phyloP scores from a whole-genome alignment of 1,140 invertebrate species.

The Heliothis subflexa region DNA sequence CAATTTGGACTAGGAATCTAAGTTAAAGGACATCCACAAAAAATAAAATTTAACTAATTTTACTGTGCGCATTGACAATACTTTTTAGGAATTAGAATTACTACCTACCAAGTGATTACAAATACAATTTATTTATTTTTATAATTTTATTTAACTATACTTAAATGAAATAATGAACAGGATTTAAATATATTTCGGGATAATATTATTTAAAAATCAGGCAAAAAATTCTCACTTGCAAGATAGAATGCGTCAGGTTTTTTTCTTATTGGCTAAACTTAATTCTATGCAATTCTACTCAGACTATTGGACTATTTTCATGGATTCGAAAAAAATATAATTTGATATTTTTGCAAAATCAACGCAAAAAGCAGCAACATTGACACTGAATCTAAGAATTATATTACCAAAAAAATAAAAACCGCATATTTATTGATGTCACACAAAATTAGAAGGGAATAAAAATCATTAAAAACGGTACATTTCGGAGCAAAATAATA shows the following conservation, averaged over 20 bases:
- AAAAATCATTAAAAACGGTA: neutral
- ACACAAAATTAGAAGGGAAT: neutral
- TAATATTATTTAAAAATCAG: too few species aligned
- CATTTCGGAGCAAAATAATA: slow-evolving; percentile 12
- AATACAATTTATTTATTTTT: slow-evolving; percentile 52
- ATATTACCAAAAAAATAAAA: neutral
- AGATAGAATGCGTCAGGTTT: too few species aligned
- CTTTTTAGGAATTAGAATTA: slow-evolving; percentile 69
- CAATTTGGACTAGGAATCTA: slow-evolving; percentile 55
- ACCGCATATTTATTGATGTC: neutral
- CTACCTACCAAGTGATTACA: slow-evolving; percentile 58
- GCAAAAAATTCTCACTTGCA: neutral
- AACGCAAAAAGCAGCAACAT: too few species aligned
- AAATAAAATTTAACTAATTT: slow-evolving; percentile 62
- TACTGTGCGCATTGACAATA: slow-evolving; percentile 82
- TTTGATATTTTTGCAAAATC: too few species aligned
- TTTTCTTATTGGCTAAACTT: too few species aligned
- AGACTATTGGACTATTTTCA: too few species aligned
- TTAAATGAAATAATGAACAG: neutral
- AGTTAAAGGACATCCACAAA: slow-evolving; percentile 57
- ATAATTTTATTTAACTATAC: neutral
- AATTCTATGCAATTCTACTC: too few species aligned
- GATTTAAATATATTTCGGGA: neutral
- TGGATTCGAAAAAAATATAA: too few species aligned
- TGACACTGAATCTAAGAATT: too few species aligned